A percentile compares a stretch with the other conserved stretches of the same genome.
These are phyloP conservation scores for Acronicta alni DNA, from an alignment of 2,888 invertebrate species.

Conservation along the genomic window DNA sequence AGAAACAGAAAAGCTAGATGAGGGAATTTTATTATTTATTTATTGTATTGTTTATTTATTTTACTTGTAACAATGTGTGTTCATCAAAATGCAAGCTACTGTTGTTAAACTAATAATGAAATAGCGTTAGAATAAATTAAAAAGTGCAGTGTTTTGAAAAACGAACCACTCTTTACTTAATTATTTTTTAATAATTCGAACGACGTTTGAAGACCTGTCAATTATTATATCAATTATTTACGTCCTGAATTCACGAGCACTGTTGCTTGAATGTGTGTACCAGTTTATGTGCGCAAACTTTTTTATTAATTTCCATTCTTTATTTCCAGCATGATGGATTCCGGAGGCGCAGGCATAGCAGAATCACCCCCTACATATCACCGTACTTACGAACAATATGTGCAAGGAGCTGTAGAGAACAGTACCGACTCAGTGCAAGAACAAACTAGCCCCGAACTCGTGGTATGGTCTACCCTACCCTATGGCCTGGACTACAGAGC, in stretches of 20 bases:
- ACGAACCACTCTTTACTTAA: too few species aligned
- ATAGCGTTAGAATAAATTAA: too few species aligned
- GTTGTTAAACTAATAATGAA: too few species aligned
- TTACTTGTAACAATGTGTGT: too few species aligned
- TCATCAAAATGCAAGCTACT: too few species aligned
- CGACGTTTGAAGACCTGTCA: neutral
- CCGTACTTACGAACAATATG: constrained; percentile 86
- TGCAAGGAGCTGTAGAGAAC: constrained; percentile 85
- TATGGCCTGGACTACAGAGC: constrained; percentile 85
- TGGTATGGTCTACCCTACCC: constrained; percentile 84
- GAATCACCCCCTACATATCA: constrained; percentile 88
- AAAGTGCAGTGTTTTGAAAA: too few species aligned
- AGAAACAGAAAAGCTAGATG: too few species aligned
- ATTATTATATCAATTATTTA: neutral
- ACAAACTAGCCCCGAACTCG: constrained; percentile 83
- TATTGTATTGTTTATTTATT: too few species aligned
- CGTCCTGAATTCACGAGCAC: neutral
- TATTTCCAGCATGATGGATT: constrained; percentile 83
- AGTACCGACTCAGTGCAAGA: constrained; percentile 83
- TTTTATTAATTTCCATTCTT: constrained; percentile 18
- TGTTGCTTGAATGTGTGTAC: neutral
- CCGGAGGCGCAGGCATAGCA: constrained; percentile 82
- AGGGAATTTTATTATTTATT: too few species aligned
- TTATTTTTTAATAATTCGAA: too few species aligned
- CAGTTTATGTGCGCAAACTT: neutral